These are phyloP conservation scores for Neoniphon sammara DNA, from an alignment of 2,797 vertebrate species.

Conservation along the genomic window DNA sequence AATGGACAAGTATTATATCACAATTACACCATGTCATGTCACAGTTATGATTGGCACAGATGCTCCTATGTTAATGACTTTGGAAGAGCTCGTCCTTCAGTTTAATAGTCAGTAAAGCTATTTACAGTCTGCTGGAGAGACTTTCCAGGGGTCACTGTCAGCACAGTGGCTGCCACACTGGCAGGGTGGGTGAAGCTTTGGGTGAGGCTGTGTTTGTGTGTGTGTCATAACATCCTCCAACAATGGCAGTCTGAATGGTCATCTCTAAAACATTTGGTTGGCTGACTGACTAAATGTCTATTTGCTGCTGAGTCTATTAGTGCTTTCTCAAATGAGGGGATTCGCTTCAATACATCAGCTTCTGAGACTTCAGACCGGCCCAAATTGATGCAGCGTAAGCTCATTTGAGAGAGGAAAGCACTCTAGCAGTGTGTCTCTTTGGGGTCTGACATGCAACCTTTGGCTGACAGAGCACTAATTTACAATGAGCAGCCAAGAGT, in stretches of 20 bases:
- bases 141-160: conserved; percentile 31
- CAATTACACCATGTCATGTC: conserved; percentile 53
- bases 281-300: conserved; percentile 10
- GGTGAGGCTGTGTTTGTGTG: background rate
- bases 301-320: conserved; percentile 3
- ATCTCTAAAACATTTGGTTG: conserved; percentile 33
- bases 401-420: conserved; percentile 1
- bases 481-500: conserved; percentile 25
- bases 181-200: conserved; percentile 12
- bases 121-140: conserved; percentile 63
- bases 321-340: conserved; percentile 15
- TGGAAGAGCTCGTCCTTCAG: conserved; percentile 30
- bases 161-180: conserved; percentile 39
- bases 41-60: conserved; percentile 42
- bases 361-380: conserved; percentile 5
- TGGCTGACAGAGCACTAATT: conserved; percentile 22
- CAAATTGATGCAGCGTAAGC: conserved; percentile 21
- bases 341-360: conserved; percentile 30
- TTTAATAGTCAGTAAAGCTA: conserved; percentile 59
- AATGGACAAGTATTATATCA: conserved; percentile 38
- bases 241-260: conserved; percentile 12
- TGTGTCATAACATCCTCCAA: no score
- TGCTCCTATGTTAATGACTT: conserved; percentile 52
- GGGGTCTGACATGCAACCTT: background rate
- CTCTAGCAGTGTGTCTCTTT: conserved; percentile 18